phyloP scores from a whole-genome alignment of 2,888 invertebrate genomes.

The Osedax fenrisi region DNA sequence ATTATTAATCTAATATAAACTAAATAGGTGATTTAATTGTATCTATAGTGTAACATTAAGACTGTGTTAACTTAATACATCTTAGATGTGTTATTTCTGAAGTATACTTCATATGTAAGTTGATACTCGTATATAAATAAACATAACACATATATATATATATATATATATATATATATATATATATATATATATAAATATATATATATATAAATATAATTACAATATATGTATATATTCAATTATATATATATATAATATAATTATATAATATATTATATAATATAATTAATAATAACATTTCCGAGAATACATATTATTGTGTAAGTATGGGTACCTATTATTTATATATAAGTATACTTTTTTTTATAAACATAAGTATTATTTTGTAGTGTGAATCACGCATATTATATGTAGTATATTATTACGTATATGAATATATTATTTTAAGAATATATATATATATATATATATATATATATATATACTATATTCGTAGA shows the following conservation, averaged over 20 bases:
- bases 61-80: too few species aligned
- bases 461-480: too few species aligned
- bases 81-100: too few species aligned
- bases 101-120: neutral
- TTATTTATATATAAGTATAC: neutral
- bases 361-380: neutral
- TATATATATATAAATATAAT: conserved; percentile 1
- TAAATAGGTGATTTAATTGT: too few species aligned
- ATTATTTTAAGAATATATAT: too few species aligned
- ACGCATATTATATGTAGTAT: too few species aligned
- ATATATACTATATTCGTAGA: too few species aligned
- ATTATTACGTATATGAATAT: too few species aligned
- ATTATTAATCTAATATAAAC: too few species aligned
- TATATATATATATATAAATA: neutral
- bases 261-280: neutral
- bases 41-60: too few species aligned
- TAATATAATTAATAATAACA: neutral
- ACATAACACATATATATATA: neutral
- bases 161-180: neutral
- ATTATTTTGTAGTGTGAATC: too few species aligned
- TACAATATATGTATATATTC: conserved; percentile 4
- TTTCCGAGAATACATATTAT: neutral
- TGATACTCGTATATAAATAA: neutral
- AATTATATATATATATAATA: conserved; percentile 6
- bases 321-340: neutral